These are phyloP conservation scores for Troides oblongomaculatus DNA, from an alignment of 2,888 invertebrate genomes.

Conservation along the genomic window DNA sequence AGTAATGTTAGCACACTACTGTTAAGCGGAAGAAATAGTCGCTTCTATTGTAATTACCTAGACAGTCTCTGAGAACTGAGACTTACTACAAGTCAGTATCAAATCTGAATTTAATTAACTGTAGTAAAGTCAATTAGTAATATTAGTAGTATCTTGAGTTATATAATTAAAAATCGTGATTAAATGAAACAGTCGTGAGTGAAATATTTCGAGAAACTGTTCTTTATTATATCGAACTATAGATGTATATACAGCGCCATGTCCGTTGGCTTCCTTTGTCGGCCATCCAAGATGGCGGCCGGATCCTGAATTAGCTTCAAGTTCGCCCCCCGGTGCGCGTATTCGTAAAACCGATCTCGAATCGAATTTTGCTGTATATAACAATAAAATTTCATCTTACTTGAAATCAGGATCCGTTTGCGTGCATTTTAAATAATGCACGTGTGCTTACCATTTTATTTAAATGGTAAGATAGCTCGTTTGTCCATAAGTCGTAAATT, in stretches of 20 bases:
- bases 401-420: background rate
- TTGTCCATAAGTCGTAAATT: background rate
- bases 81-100: too few species aligned
- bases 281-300: conserved; percentile 33
- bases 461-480: background rate
- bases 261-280: conserved; percentile 31
- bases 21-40: too few species aligned
- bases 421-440: background rate
- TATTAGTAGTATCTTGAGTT: too few species aligned
- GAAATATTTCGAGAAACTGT: too few species aligned
- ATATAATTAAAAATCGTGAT: too few species aligned
- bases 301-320: conserved; percentile 29
- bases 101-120: too few species aligned
- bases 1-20: too few species aligned
- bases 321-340: conserved; percentile 28
- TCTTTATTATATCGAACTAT: background rate
- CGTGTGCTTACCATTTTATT: background rate
- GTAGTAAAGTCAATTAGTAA: too few species aligned
- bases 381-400: background rate
- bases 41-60: too few species aligned
- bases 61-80: too few species aligned
- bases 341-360: conserved; percentile 23
- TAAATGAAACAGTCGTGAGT: background rate
- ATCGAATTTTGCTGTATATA: conserved; percentile 10
- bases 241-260: conserved; percentile 4